A percentile compares a stretch with the other conserved stretches of the same genome.
Conservation (phyloP, 2,797 vertebrate genomes). For the Sciurus carolinensis region DNA sequence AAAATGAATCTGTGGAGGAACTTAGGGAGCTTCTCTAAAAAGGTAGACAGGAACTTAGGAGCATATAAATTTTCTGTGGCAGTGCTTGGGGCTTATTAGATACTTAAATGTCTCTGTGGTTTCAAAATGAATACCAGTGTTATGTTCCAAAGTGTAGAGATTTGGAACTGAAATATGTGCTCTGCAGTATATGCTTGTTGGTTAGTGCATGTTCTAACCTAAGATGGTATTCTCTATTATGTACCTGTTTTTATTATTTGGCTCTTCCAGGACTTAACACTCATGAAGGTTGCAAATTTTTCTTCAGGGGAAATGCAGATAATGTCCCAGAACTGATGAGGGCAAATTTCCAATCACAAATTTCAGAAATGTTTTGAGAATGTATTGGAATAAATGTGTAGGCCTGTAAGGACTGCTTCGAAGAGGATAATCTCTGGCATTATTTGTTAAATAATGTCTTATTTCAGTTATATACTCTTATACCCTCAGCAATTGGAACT, state of each 20-base stretch:
- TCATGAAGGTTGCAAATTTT: constrained; percentile 58
- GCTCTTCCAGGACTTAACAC: constrained; percentile 48
- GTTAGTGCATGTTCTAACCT: background rate
- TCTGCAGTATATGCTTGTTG: background rate
- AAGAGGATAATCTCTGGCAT: background rate
- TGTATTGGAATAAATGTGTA: constrained; percentile 49
- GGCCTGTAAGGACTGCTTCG: constrained; percentile 28
- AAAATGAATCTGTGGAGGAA: background rate
- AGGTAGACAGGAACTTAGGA: background rate
- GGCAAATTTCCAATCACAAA: constrained; percentile 63
- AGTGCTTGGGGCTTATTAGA: background rate
- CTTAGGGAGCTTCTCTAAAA: constrained; percentile 24
- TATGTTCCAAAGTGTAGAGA: background rate
- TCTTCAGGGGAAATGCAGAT: constrained; percentile 57
- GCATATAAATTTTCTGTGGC: background rate
- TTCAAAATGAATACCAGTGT: background rate
- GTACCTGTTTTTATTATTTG: background rate
- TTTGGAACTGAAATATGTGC: background rate
- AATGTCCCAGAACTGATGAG: constrained; percentile 48
- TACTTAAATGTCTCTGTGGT: background rate
- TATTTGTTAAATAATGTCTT: constrained; percentile 2
- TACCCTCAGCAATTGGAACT: background rate
- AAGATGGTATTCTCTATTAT: constrained; percentile 8
- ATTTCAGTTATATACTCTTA: background rate
- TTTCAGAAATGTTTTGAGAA: constrained; percentile 66